Evolutionary conservation across 2,888 invertebrate genomes (phyloP).

Genomic region (Hecatera dysodea): DNA sequence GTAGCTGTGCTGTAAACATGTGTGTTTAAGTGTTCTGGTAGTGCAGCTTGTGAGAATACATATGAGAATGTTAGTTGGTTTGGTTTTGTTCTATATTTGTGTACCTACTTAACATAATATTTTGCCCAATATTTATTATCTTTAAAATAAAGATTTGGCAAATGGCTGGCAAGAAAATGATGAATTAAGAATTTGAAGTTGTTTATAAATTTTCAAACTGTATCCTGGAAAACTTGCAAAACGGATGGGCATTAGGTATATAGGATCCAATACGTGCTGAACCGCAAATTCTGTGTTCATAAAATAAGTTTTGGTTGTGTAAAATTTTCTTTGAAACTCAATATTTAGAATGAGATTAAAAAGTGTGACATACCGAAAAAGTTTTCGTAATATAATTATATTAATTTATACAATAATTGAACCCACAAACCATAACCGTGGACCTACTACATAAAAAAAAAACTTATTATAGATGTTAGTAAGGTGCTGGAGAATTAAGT

Average conservation of each 20-base stretch:
- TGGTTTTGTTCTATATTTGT: neutral
- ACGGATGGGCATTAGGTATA: too few relatives aligned
- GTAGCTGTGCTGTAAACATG: slow-evolving; percentile 25
- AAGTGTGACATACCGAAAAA: neutral
- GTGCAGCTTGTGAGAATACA: neutral
- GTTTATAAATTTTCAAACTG: neutral
- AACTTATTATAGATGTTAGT: neutral
- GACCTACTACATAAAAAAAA: neutral
- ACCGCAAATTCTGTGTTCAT: neutral
- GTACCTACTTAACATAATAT: too few relatives aligned
- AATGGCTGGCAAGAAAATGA: too few relatives aligned
- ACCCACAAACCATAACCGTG: neutral
- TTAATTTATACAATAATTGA: neutral
- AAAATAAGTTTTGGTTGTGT: too few relatives aligned
- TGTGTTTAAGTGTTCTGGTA: slow-evolving; percentile 25
- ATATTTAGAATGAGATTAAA: neutral
- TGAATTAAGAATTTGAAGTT: neutral
- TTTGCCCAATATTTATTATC: too few relatives aligned
- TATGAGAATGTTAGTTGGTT: slow-evolving; percentile 18
- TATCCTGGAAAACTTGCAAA: neutral
- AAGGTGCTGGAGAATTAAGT: neutral
- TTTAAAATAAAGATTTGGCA: too few relatives aligned
- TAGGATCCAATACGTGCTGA: neutral
- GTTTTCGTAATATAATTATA: neutral
- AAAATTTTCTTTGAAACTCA: neutral